Conservation (phyloP, 2,888 invertebrate genomes). For the Zaprionus bogoriensis region DNA sequence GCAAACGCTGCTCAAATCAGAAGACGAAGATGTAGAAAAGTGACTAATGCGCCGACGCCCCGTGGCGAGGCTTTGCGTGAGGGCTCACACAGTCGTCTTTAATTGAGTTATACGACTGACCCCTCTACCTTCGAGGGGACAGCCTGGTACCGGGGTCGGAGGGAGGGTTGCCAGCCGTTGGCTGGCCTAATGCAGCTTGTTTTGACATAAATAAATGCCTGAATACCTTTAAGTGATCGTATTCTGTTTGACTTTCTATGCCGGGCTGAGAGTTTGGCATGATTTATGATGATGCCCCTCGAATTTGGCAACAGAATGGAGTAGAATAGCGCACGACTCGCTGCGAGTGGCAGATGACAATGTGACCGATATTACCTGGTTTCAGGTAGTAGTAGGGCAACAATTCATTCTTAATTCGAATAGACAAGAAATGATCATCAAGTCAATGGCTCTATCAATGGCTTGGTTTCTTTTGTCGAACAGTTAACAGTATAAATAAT, state of each 20-base stretch:
- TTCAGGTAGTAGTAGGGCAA: conserved; percentile 37
- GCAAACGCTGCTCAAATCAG: conserved; percentile 38
- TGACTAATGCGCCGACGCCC: conserved; percentile 73
- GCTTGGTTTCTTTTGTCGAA: not conserved
- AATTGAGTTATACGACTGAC: conserved; percentile 46
- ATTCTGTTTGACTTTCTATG: conserved; percentile 70
- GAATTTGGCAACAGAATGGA: conserved; percentile 51
- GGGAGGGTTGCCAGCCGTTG: conserved; percentile 60
- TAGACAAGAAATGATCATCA: conserved; percentile 35
- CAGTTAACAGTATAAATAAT: no score
- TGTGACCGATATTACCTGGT: conserved; percentile 48
- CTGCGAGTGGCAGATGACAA: conserved; percentile 32
- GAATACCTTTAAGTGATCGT: conserved; percentile 80
- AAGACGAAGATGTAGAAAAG: conserved; percentile 47
- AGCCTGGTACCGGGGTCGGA: not conserved
- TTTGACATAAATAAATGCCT: conserved; percentile 83
- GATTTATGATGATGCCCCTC: conserved; percentile 65
- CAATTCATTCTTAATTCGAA: conserved; percentile 47
- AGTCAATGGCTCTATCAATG: conserved; percentile 16
- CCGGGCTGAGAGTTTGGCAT: conserved; percentile 66
- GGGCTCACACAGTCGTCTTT: conserved; percentile 47
- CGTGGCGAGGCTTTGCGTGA: conserved; percentile 76
- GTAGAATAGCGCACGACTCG: no score
- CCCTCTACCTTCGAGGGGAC: conserved; percentile 41
- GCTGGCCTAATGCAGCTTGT: conserved; percentile 74